Conservation (phyloP, 1,140 invertebrate species). For the Pseudomyrmex pallidus region DNA sequence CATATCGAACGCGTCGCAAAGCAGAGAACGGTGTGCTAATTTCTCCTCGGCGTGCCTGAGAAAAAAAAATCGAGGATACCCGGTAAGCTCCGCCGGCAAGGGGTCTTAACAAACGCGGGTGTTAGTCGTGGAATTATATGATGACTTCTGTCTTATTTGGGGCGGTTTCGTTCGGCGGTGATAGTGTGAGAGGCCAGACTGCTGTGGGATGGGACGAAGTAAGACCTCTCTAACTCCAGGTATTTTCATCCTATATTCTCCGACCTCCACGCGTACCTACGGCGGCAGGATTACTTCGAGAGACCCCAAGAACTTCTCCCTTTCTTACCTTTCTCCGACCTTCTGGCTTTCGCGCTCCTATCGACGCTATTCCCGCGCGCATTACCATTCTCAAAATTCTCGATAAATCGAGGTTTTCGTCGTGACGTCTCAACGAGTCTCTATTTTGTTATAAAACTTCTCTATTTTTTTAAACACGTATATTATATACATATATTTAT, state of each 20-base stretch:
- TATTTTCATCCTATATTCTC: conserved; percentile 85
- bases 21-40: conserved; percentile 54
- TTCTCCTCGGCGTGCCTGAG: conserved; percentile 36
- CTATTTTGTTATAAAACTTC: conserved; percentile 16
- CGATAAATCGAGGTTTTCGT: conserved; percentile 72
- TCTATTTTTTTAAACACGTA: conserved; percentile 1
- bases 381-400: conserved; percentile 77
- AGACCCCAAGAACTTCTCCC: conserved; percentile 82
- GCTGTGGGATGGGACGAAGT: conserved; percentile 67
- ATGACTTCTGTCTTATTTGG: conserved; percentile 83
- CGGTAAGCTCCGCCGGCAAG: conserved; percentile 48
- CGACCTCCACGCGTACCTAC: conserved; percentile 72
- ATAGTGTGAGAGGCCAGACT: conserved; percentile 48
- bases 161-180: conserved; percentile 16
- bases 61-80: conserved; percentile 52
- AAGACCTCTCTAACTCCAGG: conserved; percentile 85
- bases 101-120: conserved; percentile 71
- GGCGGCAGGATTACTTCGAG: conserved; percentile 82
- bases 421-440: conserved; percentile 39
- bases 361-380: conserved; percentile 52
- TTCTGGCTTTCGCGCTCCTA: conserved; percentile 48
- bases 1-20: conserved; percentile 52
- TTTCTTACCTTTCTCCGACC: conserved; percentile 71
- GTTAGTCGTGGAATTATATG: conserved; percentile 84
- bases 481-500: too few species aligned